Percentiles rank a stretch among this genome's conserved stretches.
These are phyloP conservation scores for Sinhomidia bicolor DNA, from an alignment of 2,888 invertebrate species.

Conservation along the genomic window DNA sequence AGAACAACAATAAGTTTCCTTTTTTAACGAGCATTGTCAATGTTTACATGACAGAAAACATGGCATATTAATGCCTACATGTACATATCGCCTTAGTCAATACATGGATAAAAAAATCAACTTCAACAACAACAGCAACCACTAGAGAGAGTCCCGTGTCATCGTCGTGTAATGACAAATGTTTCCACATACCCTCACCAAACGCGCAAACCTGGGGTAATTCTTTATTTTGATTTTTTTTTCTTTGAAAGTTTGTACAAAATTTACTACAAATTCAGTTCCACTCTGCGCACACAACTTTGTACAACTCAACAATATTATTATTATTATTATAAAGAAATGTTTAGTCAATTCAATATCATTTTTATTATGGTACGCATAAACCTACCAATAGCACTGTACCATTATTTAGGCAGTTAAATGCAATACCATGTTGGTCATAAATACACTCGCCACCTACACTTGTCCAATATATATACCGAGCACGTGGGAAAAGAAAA, in stretches of 20 bases:
- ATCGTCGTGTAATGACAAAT: conserved; percentile 45
- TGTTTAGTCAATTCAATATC: not conserved
- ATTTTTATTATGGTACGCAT: not conserved
- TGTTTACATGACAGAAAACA: conserved; percentile 63
- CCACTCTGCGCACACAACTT: not conserved
- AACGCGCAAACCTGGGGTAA: not conserved
- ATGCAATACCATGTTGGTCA: not conserved
- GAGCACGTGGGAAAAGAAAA: not conserved
- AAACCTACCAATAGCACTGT: not conserved
- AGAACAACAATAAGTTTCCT: conserved; percentile 42
- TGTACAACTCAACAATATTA: not conserved
- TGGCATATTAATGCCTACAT: conserved; percentile 35
- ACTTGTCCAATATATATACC: not conserved
- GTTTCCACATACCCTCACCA: conserved; percentile 25
- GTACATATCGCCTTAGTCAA: not conserved
- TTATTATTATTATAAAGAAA: no score
- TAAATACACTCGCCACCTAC: not conserved
- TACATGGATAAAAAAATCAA: not conserved
- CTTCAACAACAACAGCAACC: no score
- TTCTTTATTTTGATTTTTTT: conserved; percentile 28
- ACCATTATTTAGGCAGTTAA: not conserved
- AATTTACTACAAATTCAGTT: conserved; percentile 20
- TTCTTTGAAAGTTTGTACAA: conserved; percentile 1
- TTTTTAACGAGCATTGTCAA: conserved; percentile 54
- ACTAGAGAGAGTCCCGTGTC: not conserved